Conservation (phyloP, 2,797 vertebrate species). For the Paratrypauchen microcephalus region DNA sequence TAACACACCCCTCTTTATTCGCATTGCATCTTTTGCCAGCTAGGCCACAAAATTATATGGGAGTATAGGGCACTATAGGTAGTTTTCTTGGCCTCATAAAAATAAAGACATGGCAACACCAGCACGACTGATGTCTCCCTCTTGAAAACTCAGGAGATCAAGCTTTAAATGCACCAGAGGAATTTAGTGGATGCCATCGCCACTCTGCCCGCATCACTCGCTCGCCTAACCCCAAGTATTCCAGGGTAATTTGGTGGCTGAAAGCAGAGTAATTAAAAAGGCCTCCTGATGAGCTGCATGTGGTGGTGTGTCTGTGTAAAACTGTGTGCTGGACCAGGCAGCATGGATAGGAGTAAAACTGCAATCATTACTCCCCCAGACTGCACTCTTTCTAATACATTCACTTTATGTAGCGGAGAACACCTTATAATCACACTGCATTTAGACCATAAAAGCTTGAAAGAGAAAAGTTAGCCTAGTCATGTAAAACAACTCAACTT, state of each 20-base stretch:
- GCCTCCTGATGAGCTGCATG: slow-evolving; percentile 58
- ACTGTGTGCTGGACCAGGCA: slow-evolving; percentile 25
- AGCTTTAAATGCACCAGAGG: slow-evolving; percentile 61
- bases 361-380: slow-evolving; percentile 46
- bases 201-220: slow-evolving; percentile 53
- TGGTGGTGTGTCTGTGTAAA: slow-evolving; percentile 47
- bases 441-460: slow-evolving; percentile 5
- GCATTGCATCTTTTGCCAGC: slow-evolving; percentile 23
- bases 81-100: slow-evolving; percentile 28
- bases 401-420: slow-evolving; percentile 26
- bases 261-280: slow-evolving; percentile 79
- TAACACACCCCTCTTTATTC: slow-evolving; percentile 19
- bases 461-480: neutral
- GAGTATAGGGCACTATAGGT: slow-evolving; percentile 13
- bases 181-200: slow-evolving; percentile 65
- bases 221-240: slow-evolving; percentile 63
- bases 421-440: slow-evolving; percentile 5
- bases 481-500: neutral
- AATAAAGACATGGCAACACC: slow-evolving; percentile 33
- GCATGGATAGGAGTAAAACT: slow-evolving; percentile 41
- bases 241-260: slow-evolving; percentile 67
- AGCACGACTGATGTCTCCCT: slow-evolving; percentile 36
- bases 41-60: slow-evolving; percentile 34
- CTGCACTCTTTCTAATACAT: slow-evolving; percentile 2
- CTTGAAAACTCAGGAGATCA: slow-evolving; percentile 58